Evolutionary conservation across 2,888 invertebrate species (phyloP), one percentile per base, ranked within the genome.

Genomic region (Himalopsyche tibetana): DNA sequence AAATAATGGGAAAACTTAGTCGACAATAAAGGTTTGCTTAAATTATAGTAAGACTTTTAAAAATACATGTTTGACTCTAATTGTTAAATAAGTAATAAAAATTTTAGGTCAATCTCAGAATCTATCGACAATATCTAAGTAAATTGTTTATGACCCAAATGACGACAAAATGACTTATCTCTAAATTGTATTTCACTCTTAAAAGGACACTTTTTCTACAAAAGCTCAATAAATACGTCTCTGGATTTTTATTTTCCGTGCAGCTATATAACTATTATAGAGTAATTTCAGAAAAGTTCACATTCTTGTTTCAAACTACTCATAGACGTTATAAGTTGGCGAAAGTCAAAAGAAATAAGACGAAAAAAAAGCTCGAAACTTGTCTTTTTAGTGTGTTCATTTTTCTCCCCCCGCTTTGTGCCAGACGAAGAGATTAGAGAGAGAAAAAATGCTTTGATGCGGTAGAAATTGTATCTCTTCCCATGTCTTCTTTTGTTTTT

Each of bases 281-380:
- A 74, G 74, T 38, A 69, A 69, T 74, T 74, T 74, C 4, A 74
- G 28, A 9, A 28, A 69, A 74, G 74, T 36, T 74, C 28, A 38
- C 74, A 74, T 74, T 74, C 38, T 38, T 74, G 74, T 74, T 74
- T 74, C 36, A 11, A 74, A 74, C 74, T 74, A 74, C 74, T 74
- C 74, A 36, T 74, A 15, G 74, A 12, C 74, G 74, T 74, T 74
- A 74, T 36, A 74, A 74, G 74, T 74, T 74, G 9, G 28, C 74
- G 36, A 74, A 74, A 74, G 74, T 74, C 74, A 36, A 74, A 28
- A 15, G 63, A 63, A 63, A 36, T 15, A 51, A 69, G 19, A 9
- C n/a, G 3, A 6, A 74, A 74, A n/a, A 38, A 74, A 74, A 74
- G 15, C 74, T 74, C 19, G 9, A 63, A 8, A 19, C 19, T 63